phyloP scores from a whole-genome alignment of 2,888 invertebrate genomes.

The Watsonalla cultraria region DNA sequence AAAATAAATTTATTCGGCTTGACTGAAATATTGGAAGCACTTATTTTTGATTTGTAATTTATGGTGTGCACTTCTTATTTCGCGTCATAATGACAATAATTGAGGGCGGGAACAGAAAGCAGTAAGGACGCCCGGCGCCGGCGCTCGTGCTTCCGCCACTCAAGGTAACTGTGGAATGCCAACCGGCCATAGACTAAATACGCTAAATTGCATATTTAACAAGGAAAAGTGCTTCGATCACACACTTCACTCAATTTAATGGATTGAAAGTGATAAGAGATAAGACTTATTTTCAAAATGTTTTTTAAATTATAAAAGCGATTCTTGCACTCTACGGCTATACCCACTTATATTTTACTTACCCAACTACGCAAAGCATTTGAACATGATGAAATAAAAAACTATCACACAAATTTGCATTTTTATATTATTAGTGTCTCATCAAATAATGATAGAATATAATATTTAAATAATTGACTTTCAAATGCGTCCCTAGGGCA shows the following conservation, averaged over 20 bases:
- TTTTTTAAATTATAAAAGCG: background rate
- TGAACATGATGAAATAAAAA: no score
- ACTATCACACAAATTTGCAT: no score
- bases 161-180: constrained; percentile 54
- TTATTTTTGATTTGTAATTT: background rate
- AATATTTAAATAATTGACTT: background rate
- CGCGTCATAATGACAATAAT: constrained; percentile 6
- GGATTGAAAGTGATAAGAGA: no score
- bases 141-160: constrained; percentile 53
- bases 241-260: constrained; percentile 2
- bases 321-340: background rate
- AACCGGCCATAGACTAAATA: constrained; percentile 21
- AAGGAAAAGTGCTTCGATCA: constrained; percentile 17
- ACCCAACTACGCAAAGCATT: no score
- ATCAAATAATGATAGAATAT: background rate
- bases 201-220: constrained; percentile 20
- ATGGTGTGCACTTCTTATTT: background rate
- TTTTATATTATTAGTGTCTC: background rate
- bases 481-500: background rate
- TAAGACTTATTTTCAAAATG: no score
- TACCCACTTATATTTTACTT: no score
- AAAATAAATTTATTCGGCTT: no score
- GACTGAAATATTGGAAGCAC: no score
- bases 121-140: constrained; percentile 43
- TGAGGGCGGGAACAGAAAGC: constrained; percentile 48